Conservation (phyloP, 2,888 invertebrate species). For the Cryptocephalus moraei region DNA sequence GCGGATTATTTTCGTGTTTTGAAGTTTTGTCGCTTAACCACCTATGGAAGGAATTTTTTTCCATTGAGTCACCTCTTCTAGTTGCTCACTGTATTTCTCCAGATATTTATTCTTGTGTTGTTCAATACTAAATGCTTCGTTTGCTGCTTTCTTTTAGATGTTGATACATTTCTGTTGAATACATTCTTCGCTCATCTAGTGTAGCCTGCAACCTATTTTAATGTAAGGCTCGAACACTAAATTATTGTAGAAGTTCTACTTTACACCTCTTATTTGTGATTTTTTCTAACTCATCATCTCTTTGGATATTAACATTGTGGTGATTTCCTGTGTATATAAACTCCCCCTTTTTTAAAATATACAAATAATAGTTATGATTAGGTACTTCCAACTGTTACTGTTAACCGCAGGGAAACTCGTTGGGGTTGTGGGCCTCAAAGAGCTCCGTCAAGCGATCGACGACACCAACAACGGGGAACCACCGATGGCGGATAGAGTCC, state of each 20-base stretch:
- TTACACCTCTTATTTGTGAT: neutral
- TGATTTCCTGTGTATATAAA: no score
- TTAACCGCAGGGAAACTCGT: conserved; percentile 50
- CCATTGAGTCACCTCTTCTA: neutral
- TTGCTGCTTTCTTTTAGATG: neutral
- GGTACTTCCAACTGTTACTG: no score
- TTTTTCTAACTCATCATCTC: neutral
- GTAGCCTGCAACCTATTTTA: neutral
- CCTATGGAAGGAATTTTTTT: neutral
- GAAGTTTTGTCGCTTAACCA: neutral
- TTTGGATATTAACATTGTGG: neutral
- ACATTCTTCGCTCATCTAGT: neutral
- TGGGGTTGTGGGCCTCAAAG: conserved; percentile 91
- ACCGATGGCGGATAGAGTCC: no score
- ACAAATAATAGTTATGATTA: no score
- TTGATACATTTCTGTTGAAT: neutral
- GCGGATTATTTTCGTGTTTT: neutral
- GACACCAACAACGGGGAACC: conserved; percentile 71
- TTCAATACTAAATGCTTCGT: neutral
- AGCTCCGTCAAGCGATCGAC: conserved; percentile 82
- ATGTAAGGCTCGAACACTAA: neutral
- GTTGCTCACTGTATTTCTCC: neutral
- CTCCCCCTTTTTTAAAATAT: neutral
- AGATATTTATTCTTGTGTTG: neutral
- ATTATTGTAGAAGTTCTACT: neutral